phyloP scores from a whole-genome alignment of 2,888 invertebrate genomes.

The Caradrina clavipalpis region DNA sequence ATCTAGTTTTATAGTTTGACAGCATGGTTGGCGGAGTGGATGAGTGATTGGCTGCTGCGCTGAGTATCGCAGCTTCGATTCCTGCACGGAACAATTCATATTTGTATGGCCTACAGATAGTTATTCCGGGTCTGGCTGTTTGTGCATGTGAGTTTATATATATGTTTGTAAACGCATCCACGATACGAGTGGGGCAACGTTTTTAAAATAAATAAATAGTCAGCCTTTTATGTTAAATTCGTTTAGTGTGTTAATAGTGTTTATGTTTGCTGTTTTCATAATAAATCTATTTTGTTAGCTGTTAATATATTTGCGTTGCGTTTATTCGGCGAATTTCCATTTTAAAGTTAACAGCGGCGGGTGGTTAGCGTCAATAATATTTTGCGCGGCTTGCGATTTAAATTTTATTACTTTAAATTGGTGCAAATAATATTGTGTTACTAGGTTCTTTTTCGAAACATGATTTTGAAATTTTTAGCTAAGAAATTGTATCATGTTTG shows the following conservation, averaged over 20 bases:
- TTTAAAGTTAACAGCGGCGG: conserved; percentile 4
- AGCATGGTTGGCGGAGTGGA: too few relatives aligned
- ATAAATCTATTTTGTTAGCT: conserved; percentile 16
- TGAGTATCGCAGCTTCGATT: too few relatives aligned
- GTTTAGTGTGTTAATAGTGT: conserved; percentile 25
- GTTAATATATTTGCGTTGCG: conserved; percentile 8
- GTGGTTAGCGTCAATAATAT: background rate
- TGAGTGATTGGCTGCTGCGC: too few relatives aligned
- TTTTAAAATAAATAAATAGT: too few relatives aligned
- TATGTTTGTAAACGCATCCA: too few relatives aligned
- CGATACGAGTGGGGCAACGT: too few relatives aligned
- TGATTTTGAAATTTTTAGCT: background rate
- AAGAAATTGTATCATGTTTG: too few relatives aligned
- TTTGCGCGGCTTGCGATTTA: conserved; percentile 1
- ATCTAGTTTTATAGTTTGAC: conserved; percentile 19
- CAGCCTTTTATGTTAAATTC: conserved; percentile 7
- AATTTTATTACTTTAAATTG: background rate
- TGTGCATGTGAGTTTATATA: too few relatives aligned
- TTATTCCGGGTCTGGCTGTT: too few relatives aligned
- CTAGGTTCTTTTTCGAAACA: background rate
- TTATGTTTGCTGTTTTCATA: conserved; percentile 31
- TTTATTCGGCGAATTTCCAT: conserved; percentile 12
- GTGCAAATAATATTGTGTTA: background rate
- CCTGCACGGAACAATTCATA: too few relatives aligned
- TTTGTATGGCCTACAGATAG: too few relatives aligned